A percentile compares a stretch with the other conserved stretches of the same genome.
phyloP scores from a whole-genome alignment of 2,113 vertebrate species.

The Speoplatyrhinus poulsoni region DNA sequence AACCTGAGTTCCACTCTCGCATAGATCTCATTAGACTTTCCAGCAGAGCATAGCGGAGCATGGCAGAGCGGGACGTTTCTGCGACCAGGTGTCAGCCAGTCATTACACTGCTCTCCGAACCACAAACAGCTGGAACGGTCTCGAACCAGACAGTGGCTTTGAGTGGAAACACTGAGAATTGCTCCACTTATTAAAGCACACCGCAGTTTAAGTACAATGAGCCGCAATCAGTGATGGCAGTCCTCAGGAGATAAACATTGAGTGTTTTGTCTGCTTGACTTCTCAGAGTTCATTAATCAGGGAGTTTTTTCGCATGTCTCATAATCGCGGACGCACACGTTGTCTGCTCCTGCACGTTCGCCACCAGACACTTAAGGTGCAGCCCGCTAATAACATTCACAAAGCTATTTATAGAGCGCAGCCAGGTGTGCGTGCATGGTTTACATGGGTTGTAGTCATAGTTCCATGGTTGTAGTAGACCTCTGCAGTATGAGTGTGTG shows the following conservation, averaged over 20 bases:
- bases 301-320: slow-evolving; percentile 25
- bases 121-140: slow-evolving; percentile 47
- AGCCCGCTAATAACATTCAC: slow-evolving; percentile 14
- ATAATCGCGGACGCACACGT: slow-evolving; percentile 27
- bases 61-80: slow-evolving; percentile 38
- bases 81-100: slow-evolving; percentile 61
- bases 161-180: slow-evolving; percentile 44
- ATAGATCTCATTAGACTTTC: slow-evolving; percentile 52
- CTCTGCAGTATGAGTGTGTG: not conserved
- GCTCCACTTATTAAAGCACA: slow-evolving; percentile 2
- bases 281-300: slow-evolving; percentile 51
- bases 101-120: slow-evolving; percentile 55
- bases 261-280: slow-evolving; percentile 37
- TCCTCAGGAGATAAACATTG: slow-evolving; percentile 39
- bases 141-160: not conserved
- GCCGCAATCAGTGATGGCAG: slow-evolving; percentile 33
- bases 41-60: slow-evolving; percentile 42
- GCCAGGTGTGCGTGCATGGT: slow-evolving; percentile 32
- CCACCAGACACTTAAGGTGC: slow-evolving; percentile 1
- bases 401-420: slow-evolving; percentile 42
- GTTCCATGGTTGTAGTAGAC: no score
- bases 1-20: slow-evolving; percentile 52
- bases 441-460: no score
- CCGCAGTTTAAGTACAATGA: slow-evolving; percentile 9
- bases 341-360: slow-evolving; percentile 29